These are phyloP conservation scores for Oxyura jamaicensis DNA, from an alignment of 2,113 vertebrate species.

Conservation along the genomic window DNA sequence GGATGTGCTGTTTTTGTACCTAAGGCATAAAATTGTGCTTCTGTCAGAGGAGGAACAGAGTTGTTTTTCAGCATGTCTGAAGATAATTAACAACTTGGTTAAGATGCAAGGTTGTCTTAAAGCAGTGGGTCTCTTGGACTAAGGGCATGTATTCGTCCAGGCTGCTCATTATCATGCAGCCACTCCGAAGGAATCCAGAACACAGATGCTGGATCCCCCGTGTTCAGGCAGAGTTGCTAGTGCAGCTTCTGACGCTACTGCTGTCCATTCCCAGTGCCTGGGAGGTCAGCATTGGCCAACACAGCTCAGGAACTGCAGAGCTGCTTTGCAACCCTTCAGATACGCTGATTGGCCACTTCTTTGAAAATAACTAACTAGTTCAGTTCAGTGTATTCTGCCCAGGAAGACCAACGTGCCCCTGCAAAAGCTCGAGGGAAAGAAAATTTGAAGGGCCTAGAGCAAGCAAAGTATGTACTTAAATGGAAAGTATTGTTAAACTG, in stretches of 20 bases:
- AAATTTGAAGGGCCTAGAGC: background rate
- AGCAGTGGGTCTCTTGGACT: background rate
- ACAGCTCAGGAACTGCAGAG: background rate
- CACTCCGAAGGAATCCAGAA: background rate
- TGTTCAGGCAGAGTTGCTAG: background rate
- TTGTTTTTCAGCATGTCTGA: background rate
- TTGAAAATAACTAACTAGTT: background rate
- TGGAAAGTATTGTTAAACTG: background rate
- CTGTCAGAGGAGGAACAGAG: background rate
- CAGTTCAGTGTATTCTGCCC: background rate
- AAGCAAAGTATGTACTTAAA: fast-evolving
- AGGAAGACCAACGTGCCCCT: background rate
- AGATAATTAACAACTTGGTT: background rate
- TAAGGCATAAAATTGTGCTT: background rate
- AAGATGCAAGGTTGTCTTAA: background rate
- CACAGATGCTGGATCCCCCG: fast-evolving
- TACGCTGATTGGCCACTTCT: background rate
- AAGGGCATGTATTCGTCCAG: background rate
- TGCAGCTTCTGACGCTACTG: background rate
- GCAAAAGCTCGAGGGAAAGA: background rate
- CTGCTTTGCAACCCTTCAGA: background rate
- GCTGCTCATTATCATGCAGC: fast-evolving
- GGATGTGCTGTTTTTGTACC: background rate
- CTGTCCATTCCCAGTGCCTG: fast-evolving
- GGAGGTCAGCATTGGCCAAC: background rate